A percentile compares a stretch with the other conserved stretches of the same genome.
Conservation (phyloP, 1,140 invertebrate genomes). For the Dufourea novaeangliae region DNA sequence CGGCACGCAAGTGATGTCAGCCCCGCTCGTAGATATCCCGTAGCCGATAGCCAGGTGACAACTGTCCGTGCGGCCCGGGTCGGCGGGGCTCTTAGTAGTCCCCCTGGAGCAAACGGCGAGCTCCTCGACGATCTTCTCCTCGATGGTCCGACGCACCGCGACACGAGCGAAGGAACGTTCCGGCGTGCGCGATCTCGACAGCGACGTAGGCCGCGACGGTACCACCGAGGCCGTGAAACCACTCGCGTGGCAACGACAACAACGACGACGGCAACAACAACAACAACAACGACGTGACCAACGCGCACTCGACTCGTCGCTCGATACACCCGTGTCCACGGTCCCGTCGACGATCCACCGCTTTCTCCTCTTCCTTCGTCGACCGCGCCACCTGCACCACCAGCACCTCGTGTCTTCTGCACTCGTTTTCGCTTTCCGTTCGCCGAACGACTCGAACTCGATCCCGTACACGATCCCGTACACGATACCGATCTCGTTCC, state of each 20-base stretch:
- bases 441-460: background rate
- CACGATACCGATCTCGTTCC: constrained; percentile 9
- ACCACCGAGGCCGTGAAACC: constrained; percentile 28
- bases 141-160: constrained; percentile 53
- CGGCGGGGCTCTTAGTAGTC: constrained; percentile 74
- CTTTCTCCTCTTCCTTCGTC: constrained; percentile 51
- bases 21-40: constrained; percentile 70
- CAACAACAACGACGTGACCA: constrained; percentile 26
- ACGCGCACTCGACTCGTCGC: constrained; percentile 42
- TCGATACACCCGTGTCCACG: constrained; percentile 35
- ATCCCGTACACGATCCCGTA: constrained; percentile 15
- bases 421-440: constrained; percentile 46
- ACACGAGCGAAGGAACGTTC: background rate
- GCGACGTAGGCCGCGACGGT: background rate
- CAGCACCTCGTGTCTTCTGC: constrained; percentile 42
- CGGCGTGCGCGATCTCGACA: background rate
- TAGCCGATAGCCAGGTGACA: constrained; percentile 64
- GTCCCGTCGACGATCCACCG: constrained; percentile 36
- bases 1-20: constrained; percentile 63
- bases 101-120: constrained; percentile 66
- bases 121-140: constrained; percentile 32
- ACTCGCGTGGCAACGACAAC: constrained; percentile 36
- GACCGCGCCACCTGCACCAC: constrained; percentile 53
- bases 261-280: constrained; percentile 36
- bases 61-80: constrained; percentile 65